A percentile compares a stretch with the other conserved stretches of the same genome.
Conservation (phyloP, 1,140 invertebrate species). For the Nasonia longicornis region DNA sequence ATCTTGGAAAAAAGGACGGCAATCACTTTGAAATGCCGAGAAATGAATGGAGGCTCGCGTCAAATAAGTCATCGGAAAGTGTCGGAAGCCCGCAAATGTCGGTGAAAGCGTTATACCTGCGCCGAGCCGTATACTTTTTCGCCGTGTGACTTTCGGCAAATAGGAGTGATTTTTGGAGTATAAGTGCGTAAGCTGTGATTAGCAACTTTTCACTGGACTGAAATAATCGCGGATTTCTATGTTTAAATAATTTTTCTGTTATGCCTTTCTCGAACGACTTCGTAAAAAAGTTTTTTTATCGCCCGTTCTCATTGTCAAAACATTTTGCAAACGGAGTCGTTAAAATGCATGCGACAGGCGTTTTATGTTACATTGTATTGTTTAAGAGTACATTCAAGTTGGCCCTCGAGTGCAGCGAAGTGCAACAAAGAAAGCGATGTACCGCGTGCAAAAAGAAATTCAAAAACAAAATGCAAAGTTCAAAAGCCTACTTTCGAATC, state of each 20-base stretch:
- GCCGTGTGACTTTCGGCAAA: too few species aligned
- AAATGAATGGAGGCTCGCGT: background rate
- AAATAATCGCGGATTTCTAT: too few species aligned
- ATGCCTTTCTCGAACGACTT: background rate
- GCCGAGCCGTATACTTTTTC: background rate
- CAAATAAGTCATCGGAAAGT: background rate
- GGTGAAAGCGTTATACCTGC: background rate
- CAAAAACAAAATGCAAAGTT: background rate
- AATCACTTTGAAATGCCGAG: background rate
- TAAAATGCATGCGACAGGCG: background rate
- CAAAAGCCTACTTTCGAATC: background rate
- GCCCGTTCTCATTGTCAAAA: background rate
- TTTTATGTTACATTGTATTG: slow-evolving; percentile 4
- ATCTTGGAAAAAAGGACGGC: background rate
- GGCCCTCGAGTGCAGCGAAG: background rate
- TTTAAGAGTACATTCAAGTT: background rate
- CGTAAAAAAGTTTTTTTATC: background rate
- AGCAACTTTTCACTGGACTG: too few species aligned
- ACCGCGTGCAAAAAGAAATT: background rate
- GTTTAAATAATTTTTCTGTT: background rate
- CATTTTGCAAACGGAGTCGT: background rate
- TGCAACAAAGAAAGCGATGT: background rate
- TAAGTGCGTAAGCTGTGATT: too few species aligned
- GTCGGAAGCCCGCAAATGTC: background rate
- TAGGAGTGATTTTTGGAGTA: too few species aligned